These are phyloP conservation scores for Amniataba percoides DNA, from an alignment of 2,797 vertebrate genomes.

Conservation along the genomic window DNA sequence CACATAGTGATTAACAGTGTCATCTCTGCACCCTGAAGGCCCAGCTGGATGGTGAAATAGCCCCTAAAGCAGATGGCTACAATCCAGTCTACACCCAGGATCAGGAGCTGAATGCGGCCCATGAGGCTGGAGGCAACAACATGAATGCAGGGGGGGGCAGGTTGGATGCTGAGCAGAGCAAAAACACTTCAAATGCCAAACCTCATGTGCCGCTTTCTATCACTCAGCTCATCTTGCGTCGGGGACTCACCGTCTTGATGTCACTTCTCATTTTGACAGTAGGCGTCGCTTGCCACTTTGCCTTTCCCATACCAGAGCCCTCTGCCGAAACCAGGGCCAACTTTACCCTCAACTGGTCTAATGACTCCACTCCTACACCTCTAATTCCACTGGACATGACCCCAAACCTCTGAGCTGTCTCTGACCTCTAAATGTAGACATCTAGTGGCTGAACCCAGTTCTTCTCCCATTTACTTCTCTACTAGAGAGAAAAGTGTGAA, in stretches of 20 bases:
- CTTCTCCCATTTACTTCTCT: slow-evolving; percentile 4
- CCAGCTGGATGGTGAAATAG: slow-evolving; percentile 39
- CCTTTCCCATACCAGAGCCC: slow-evolving; percentile 72
- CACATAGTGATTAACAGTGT: slow-evolving; percentile 19
- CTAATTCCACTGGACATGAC: slow-evolving; percentile 36
- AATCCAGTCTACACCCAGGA: slow-evolving; percentile 70
- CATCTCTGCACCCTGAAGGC: slow-evolving; percentile 49
- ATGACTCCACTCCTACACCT: slow-evolving; percentile 61
- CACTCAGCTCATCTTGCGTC: slow-evolving; percentile 82
- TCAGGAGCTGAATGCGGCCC: slow-evolving; percentile 48
- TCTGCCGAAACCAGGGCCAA: slow-evolving; percentile 49
- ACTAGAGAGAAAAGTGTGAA: slow-evolving; percentile 9
- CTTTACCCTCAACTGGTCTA: slow-evolving; percentile 71
- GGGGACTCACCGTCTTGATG: slow-evolving; percentile 69
- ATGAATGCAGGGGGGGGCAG: neutral
- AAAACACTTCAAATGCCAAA: slow-evolving; percentile 38
- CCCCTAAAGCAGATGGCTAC: slow-evolving; percentile 61
- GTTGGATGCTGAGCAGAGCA: slow-evolving; percentile 46
- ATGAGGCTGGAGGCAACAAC: slow-evolving; percentile 25
- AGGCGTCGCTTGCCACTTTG: slow-evolving; percentile 83
- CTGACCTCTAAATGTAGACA: slow-evolving; percentile 32
- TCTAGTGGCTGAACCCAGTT: slow-evolving; percentile 13
- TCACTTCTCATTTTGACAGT: slow-evolving; percentile 68
- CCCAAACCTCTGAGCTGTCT: slow-evolving; percentile 34
- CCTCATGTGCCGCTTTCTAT: slow-evolving; percentile 32